A percentile compares a stretch with the other conserved stretches of the same genome.
Evolutionary conservation across 2,113 vertebrate species (phyloP).

Genomic region (Coregonus clupeaformis): DNA sequence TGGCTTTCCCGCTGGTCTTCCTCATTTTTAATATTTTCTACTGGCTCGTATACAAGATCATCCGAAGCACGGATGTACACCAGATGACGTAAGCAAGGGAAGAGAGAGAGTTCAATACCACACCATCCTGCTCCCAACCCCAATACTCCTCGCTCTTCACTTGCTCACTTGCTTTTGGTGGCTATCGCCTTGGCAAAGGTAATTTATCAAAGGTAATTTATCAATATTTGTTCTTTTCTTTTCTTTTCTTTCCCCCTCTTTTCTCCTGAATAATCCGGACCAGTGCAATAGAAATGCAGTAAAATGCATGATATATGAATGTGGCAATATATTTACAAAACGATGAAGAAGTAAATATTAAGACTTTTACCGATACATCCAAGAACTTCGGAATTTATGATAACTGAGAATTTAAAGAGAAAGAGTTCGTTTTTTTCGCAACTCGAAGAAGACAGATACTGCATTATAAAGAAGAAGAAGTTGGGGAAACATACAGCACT

Average conservation of each 20-base stretch:
- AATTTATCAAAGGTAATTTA: constrained; percentile 60
- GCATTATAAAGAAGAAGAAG: constrained; percentile 66
- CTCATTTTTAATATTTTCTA: constrained; percentile 99
- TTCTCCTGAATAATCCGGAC: constrained; percentile 66
- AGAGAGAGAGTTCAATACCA: constrained; percentile 18
- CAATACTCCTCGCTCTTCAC: constrained; percentile 31
- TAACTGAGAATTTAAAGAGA: constrained; percentile 31
- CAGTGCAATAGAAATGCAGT: constrained; percentile 93
- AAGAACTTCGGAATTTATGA: constrained; percentile 46
- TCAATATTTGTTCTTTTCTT: constrained; percentile 29
- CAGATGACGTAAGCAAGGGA: constrained; percentile 64
- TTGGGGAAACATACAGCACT: constrained; percentile 71
- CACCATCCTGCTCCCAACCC: constrained; percentile 19
- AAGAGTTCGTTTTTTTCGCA: constrained; percentile 42
- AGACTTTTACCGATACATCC: constrained; percentile 48
- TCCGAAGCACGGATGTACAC: constrained; percentile 95
- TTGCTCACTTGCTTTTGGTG: constrained; percentile 54
- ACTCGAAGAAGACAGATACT: constrained; percentile 52
- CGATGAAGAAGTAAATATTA: constrained; percentile 46
- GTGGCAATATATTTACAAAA: constrained; percentile 86
- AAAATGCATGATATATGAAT: constrained; percentile 93
- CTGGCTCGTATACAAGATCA: constrained; percentile 99
- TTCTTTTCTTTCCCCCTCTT: constrained; percentile 27
- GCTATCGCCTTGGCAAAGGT: constrained; percentile 39
- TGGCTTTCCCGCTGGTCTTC: constrained; percentile 98